These are phyloP conservation scores for Zoanthus gigantus DNA, from an alignment of 92 coral and sea anemone species.

Conservation along the genomic window DNA sequence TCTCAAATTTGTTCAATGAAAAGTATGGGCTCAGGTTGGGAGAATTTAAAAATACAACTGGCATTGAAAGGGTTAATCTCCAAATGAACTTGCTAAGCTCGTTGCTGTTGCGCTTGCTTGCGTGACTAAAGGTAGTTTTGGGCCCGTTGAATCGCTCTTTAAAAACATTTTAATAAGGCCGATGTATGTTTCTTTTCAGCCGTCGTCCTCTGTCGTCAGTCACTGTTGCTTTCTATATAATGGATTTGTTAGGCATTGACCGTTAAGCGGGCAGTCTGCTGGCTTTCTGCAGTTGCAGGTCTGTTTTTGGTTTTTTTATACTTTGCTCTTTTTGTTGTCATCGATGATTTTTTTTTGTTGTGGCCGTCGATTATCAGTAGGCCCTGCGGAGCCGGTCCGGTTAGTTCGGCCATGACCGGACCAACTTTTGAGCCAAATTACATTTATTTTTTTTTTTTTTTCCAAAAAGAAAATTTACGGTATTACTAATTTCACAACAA, in stretches of 20 bases:
- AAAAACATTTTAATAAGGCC: slow-evolving; percentile 36
- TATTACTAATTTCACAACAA: too few relatives aligned
- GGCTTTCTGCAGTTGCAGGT: neutral
- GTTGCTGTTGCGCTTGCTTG: slow-evolving; percentile 6
- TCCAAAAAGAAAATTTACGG: too few relatives aligned
- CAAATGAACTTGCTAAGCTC: slow-evolving; percentile 6
- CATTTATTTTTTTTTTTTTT: too few relatives aligned
- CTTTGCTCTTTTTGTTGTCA: neutral
- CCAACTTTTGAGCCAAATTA: too few relatives aligned
- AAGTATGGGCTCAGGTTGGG: too few relatives aligned
- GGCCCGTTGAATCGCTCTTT: slow-evolving; percentile 44
- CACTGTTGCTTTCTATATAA: slow-evolving; percentile 38
- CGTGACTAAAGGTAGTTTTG: slow-evolving; percentile 4
- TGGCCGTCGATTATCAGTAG: slow-evolving; percentile 3
- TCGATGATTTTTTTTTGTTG: slow-evolving; percentile 3
- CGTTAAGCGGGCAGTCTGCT: slow-evolving; percentile 42
- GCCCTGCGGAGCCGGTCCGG: too few relatives aligned
- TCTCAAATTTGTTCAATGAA: too few relatives aligned
- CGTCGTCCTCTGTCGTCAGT: slow-evolving; percentile 6
- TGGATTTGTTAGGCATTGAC: slow-evolving; percentile 9
- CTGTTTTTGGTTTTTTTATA: neutral
- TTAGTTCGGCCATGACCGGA: too few relatives aligned
- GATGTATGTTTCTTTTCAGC: slow-evolving; percentile 2
- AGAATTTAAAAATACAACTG: too few relatives aligned
- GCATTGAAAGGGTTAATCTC: too few relatives aligned